Conservation (phyloP, 92 coral and sea anemone species). For the Epizoanthus fatuus region DNA sequence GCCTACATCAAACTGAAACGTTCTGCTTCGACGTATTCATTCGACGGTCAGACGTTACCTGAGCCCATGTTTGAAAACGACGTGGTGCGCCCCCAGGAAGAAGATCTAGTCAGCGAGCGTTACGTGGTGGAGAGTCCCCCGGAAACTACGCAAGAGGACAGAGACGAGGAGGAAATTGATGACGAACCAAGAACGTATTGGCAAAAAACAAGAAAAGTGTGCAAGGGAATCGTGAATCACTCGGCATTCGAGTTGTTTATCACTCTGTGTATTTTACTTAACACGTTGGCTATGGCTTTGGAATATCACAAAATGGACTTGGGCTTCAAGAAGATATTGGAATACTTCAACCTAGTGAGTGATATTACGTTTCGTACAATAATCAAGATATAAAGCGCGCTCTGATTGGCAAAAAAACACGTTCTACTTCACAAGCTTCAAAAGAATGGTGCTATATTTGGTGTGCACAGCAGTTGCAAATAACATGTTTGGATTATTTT, state of each 20-base stretch:
- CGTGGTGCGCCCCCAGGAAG: conserved; percentile 74
- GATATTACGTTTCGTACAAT: not conserved
- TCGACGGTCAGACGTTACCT: conserved; percentile 85
- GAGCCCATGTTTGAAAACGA: conserved; percentile 94
- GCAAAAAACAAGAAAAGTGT: conserved; percentile 2
- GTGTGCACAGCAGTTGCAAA: too few species aligned
- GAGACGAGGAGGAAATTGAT: conserved; percentile 58
- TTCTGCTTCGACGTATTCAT: conserved; percentile 92
- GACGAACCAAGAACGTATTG: conserved; percentile 18
- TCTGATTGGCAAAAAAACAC: too few species aligned
- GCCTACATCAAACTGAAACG: conserved; percentile 82
- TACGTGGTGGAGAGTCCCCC: conserved; percentile 65
- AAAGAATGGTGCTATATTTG: too few species aligned
- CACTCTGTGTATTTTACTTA: conserved; percentile 94
- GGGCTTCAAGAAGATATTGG: conserved; percentile 74
- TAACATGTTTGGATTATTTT: too few species aligned
- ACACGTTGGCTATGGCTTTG: conserved; percentile 95
- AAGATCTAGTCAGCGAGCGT: conserved; percentile 60
- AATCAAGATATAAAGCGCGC: too few species aligned
- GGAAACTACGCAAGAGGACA: conserved; percentile 60
- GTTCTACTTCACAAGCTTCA: too few species aligned
- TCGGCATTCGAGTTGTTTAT: conserved; percentile 93
- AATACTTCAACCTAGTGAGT: conserved; percentile 89
- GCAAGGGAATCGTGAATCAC: conserved; percentile 66
- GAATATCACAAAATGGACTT: conserved; percentile 86